Base-by-base conservation (phyloP, 2,113 vertebrate genomes). In the Sinosuthora webbiana region DNA sequence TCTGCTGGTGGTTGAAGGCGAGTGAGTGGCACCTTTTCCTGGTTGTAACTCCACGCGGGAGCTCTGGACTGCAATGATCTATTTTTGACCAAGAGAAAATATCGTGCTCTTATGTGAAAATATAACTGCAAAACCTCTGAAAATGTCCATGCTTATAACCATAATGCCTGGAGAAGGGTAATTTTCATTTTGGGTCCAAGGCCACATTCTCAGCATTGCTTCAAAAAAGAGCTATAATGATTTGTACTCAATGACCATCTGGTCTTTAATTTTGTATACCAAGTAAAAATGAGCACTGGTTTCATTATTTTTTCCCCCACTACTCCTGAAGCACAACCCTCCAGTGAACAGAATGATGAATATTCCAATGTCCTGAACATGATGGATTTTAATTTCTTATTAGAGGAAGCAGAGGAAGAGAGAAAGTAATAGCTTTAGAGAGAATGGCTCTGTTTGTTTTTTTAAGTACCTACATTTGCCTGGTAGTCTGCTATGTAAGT, bases 311-410 rank as follows among this genome's bases (percentile, higher is more conserved):
- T 68, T 25, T 2, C 7, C 35, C 24, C 44, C 25, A 64, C 37
- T 76, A 60, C 20, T 91, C 22, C 78, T 83, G 85, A 80, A 94
- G 59, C 39, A 80, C 78, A 93, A 47, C 47, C 30, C 82, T 93
- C 59, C 87, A 90, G 59, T 88, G 67, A 94, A 70, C 67, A 94
- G 35, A 70, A 80, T 92, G 71, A 95, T 93, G 68, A 95, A 78
- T 96, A 95, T 90, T 95, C 52, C 78, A 68, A 64, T 75, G 92
- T 90, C 82, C 64, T 77, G 64, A 88, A 70, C 52, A 78, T 92
- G 90, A 96, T 83, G 63, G 89, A 95, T 96, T 95, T 95, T 91
- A 94, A 94, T 94, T 95, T 95, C 91, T 88, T 95, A 85, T 93
- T 96, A 86, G 70, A 88, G 59, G 79, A 96, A 94, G 71, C 79